Evolutionary conservation across 2,113 vertebrate genomes (phyloP), one percentile per base, ranked within the genome.

Genomic region (Carollia perspicillata): DNA sequence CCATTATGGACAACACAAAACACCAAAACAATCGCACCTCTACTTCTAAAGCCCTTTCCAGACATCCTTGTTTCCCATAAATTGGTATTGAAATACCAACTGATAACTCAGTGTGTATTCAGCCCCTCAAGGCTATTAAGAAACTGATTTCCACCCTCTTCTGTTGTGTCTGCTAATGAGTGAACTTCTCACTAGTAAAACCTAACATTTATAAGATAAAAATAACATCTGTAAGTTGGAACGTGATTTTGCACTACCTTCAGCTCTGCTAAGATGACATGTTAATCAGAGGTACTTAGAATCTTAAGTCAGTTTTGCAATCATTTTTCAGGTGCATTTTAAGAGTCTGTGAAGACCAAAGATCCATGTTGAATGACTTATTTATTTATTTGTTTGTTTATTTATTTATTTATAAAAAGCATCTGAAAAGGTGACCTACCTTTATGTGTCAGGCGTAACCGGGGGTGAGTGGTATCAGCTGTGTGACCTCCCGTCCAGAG

Each of bases 371-470:
- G 83, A 86, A 47, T 33, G 71, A 77, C 69, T 35, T 28, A 60
- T 72, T 71, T 26, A 60, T 58, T 23, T 58, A 58, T 58, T 58
- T 58, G 26, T 58, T 58, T 58, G 26, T 26, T 30, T 12, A 58
- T 26, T 26, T 58, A 58, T 26, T 60, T 60, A 60, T 26, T 72
- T 55, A 40, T 85, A 72, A 81, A 93, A 90, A 96, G 69, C 94
- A 93, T 86, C 94, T 91, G 93, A 84, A 97, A 97, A 84, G 96
- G 94, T 96, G 97, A 97, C 99, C 98, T 99, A 99, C 99, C 99
- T 99, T 99, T 99, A 96, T 99, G 98, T 86, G 99, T 98, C 96
- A 99, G 98, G 66, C 99, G 98, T 90, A 99, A 90, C 93, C 99
- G 98, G 66, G 99, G 99, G 65, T 98, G 98, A 63, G 98, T 95